Base-by-base conservation (phyloP, 2,888 invertebrate species). In the Ephialtes manifestator region DNA sequence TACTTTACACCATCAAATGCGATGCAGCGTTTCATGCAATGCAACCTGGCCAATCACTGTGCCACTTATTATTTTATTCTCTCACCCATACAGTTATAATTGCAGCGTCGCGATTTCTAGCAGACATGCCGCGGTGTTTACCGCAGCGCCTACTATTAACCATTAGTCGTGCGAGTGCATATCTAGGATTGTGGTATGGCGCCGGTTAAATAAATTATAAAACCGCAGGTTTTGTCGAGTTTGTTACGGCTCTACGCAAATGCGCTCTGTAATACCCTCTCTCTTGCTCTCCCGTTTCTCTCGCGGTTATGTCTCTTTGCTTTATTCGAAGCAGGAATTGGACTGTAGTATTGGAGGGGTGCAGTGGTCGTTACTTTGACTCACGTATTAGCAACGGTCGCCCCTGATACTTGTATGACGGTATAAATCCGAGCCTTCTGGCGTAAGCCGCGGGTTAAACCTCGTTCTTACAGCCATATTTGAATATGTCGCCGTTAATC, bases 81-180 rank as follows among this genome's bases (percentile, higher is more conserved):
- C 28, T 58, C 35, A 68, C 68, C 43, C 65, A 71, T 89, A 90
- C 91, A 90, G 91, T 90, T 91, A 89, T 91, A 91, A 91, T 90
- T 91, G 90, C 90, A 24, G 53, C 76, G 76, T 68, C 77, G 77
- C 82, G 87, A 88, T 90, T 87, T 83, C 85, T 72, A 85, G 84
- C 31, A 65, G 68, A 18, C 28, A 24, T 60, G 71, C 53, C 24
- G 58, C 31, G 72, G 53, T 85, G 85, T 86, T 89, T 89, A 88
- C 88, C 87, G 89, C 87, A 86, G 88, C 86, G 88, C 89, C 90
- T 88, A 88, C 89, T 89, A 91, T 91, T 90, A 88, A 87, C 90
- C 87, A 88, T 91, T 90, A 88, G 88, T 79, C 86, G 70, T 63
- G 74, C 78, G 81, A 84, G 72, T 88, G 87, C 91, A 87, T 91